These are phyloP conservation scores for Cactoblastis cactorum DNA, from an alignment of 2,888 invertebrate genomes.

Conservation along the genomic window DNA sequence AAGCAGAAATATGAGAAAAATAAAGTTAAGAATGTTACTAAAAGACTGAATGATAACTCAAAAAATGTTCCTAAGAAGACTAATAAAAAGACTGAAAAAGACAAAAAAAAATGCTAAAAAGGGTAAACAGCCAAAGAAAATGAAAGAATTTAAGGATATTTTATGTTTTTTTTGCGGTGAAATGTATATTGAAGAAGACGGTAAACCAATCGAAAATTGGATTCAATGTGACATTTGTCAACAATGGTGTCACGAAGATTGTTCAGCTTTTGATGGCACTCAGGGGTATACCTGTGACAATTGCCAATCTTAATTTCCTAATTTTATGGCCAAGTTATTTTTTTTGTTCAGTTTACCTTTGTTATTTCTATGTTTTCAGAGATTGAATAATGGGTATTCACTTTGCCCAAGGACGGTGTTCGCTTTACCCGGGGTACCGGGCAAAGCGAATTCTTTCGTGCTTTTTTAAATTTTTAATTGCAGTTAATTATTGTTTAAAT, in stretches of 20 bases:
- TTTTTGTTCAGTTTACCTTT: background rate
- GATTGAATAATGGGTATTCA: slow-evolving; percentile 24
- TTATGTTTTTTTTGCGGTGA: slow-evolving; percentile 26
- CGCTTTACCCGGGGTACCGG: slow-evolving; percentile 23
- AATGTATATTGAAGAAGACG: slow-evolving; percentile 24
- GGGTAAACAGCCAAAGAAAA: slow-evolving; percentile 25
- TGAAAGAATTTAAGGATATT: slow-evolving; percentile 26
- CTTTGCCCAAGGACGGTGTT: no score
- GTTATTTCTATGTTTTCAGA: slow-evolving; percentile 16
- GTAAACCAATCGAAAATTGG: slow-evolving; percentile 27
- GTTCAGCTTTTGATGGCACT: slow-evolving; percentile 25
- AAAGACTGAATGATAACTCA: slow-evolving; percentile 25
- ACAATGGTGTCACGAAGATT: slow-evolving; percentile 26
- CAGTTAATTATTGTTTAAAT: no score
- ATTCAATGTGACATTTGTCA: slow-evolving; percentile 26
- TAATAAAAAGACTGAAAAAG: slow-evolving; percentile 20
- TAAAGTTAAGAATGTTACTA: slow-evolving; percentile 26
- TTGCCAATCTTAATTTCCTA: background rate
- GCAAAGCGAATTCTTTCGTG: slow-evolving; percentile 26
- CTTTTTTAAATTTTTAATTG: no score
- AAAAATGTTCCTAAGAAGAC: slow-evolving; percentile 25
- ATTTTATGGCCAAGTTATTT: background rate
- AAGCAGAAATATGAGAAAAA: slow-evolving; percentile 26
- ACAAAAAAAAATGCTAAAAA: slow-evolving; percentile 24
- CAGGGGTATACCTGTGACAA: slow-evolving; percentile 18